These are phyloP conservation scores for Melanotaenia pygmaea DNA, from an alignment of 2,797 vertebrate genomes.

Conservation along the genomic window DNA sequence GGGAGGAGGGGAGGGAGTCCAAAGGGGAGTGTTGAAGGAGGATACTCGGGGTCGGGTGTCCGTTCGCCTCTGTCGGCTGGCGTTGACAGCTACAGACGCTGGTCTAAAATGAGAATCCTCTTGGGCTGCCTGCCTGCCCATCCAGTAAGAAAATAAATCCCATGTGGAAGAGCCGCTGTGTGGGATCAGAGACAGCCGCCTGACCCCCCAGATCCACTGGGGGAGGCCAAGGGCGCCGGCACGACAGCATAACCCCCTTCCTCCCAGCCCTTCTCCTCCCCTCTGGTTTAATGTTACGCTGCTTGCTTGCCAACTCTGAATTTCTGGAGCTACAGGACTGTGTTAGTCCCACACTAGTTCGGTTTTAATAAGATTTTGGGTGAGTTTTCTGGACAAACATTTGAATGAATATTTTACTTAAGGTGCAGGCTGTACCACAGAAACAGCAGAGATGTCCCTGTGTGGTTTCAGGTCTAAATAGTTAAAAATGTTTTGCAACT, in stretches of 20 bases:
- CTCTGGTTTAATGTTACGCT: constrained; percentile 82
- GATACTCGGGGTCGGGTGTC: constrained; percentile 80
- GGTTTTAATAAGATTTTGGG: constrained; percentile 48
- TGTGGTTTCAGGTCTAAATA: constrained; percentile 29
- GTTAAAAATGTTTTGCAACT: constrained; percentile 57
- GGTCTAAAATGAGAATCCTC: constrained; percentile 86
- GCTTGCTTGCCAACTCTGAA: constrained; percentile 74
- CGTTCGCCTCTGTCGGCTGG: constrained; percentile 81
- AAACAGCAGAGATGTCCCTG: constrained; percentile 53
- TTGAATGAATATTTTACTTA: constrained; percentile 56
- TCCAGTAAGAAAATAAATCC: constrained; percentile 86
- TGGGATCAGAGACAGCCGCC: constrained; percentile 85
- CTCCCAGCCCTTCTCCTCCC: constrained; percentile 52
- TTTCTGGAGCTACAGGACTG: constrained; percentile 61
- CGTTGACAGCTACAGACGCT: constrained; percentile 85
- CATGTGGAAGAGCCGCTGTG: constrained; percentile 83
- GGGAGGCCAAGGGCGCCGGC: constrained; percentile 84
- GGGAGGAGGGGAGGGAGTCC: constrained; percentile 61
- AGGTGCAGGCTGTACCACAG: constrained; percentile 51
- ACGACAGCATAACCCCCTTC: constrained; percentile 75
- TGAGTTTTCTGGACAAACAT: constrained; percentile 39
- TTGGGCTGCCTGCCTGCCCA: constrained; percentile 81
- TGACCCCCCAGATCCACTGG: constrained; percentile 83
- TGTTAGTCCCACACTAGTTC: constrained; percentile 55
- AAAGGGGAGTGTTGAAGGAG: constrained; percentile 80